Conservation (phyloP, 2,797 vertebrate genomes). For the Channa striata region DNA sequence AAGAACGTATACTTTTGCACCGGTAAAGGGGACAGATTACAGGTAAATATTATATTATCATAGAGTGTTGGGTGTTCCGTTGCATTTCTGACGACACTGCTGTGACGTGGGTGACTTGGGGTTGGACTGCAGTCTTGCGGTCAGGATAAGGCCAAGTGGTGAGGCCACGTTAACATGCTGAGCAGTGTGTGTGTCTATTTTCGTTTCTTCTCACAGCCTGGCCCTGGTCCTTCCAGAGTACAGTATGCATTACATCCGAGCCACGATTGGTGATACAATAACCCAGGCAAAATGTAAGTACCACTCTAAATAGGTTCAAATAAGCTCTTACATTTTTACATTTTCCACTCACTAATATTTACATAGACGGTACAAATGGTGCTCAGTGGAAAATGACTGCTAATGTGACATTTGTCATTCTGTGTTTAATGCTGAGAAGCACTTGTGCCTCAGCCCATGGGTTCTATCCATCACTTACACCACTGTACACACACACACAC, state of each 20-base stretch:
- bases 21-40: constrained; percentile 93
- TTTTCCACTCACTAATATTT: constrained; percentile 34
- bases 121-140: constrained; percentile 9
- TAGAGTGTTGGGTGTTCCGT: not conserved
- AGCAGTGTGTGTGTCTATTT: constrained; percentile 27
- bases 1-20: constrained; percentile 91
- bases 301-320: constrained; percentile 10
- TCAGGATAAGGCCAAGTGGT: constrained; percentile 35
- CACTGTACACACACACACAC: not conserved
- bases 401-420: constrained; percentile 33
- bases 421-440: constrained; percentile 47
- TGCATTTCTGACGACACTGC: constrained; percentile 7
- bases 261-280: constrained; percentile 92
- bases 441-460: constrained; percentile 32
- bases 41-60: constrained; percentile 83
- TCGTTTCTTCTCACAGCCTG: constrained; percentile 84
- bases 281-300: constrained; percentile 97
- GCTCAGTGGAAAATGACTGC: constrained; percentile 28
- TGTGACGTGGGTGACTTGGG: constrained; percentile 11
- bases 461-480: constrained; percentile 58
- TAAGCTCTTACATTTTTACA: constrained; percentile 10
- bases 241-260: constrained; percentile 94
- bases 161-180: constrained; percentile 20
- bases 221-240: constrained; percentile 96
- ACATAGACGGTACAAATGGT: constrained; percentile 25